Conservation (phyloP, 2,888 invertebrate genomes). For the Esperia sulphurella region DNA sequence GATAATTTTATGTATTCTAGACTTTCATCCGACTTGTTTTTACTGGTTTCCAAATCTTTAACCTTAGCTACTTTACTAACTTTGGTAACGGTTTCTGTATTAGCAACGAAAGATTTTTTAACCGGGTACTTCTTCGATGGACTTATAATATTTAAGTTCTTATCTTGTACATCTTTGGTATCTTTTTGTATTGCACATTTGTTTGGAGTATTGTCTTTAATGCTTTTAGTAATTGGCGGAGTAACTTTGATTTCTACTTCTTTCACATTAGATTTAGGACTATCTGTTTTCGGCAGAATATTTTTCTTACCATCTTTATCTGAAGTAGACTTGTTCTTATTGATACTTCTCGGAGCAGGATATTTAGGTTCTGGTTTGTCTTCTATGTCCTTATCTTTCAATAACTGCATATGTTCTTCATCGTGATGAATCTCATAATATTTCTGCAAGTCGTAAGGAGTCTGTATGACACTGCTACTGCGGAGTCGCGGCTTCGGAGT, state of each 20-base stretch:
- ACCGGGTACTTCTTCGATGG: constrained; percentile 72
- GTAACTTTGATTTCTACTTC: constrained; percentile 37
- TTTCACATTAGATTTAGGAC: constrained; percentile 31
- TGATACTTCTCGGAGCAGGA: constrained; percentile 50
- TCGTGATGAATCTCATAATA: constrained; percentile 73
- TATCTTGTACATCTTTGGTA: constrained; percentile 68
- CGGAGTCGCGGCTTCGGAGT: constrained; percentile 64
- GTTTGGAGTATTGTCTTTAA: constrained; percentile 51
- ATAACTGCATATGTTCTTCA: constrained; percentile 62
- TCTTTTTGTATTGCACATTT: constrained; percentile 69
- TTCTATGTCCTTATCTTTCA: constrained; percentile 57
- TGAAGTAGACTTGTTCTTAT: constrained; percentile 42
- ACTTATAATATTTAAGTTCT: constrained; percentile 66
- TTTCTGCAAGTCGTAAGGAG: constrained; percentile 72
- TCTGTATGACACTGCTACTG: constrained; percentile 73
- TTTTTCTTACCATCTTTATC: constrained; percentile 36
- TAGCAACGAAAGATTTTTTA: constrained; percentile 64
- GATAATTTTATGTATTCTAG: constrained; percentile 68
- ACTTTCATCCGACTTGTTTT: constrained; percentile 64
- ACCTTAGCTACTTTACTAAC: constrained; percentile 68
- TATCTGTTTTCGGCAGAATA: constrained; percentile 29
- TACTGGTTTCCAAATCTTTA: constrained; percentile 69
- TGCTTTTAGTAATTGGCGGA: constrained; percentile 41
- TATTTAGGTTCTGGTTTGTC: constrained; percentile 46
- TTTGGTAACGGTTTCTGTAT: constrained; percentile 58